Evolutionary conservation across 2,888 invertebrate genomes (phyloP), one percentile per base, ranked within the genome.

Genomic region (Automeris io): DNA sequence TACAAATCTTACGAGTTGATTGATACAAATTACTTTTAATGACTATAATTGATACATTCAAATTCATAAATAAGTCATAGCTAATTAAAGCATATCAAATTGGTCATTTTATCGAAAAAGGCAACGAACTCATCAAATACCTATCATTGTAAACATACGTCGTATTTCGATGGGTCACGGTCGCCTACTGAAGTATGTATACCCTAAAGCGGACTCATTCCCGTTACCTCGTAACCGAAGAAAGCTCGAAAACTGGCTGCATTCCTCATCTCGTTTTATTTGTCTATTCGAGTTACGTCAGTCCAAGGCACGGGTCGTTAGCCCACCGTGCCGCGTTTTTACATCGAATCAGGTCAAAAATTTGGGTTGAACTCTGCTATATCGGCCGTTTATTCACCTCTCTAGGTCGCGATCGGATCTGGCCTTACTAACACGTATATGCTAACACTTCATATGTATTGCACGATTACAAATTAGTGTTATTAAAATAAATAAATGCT

Each of bases 361-460:
- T 78, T 74, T 78, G 63, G 77, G 78, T 73, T 81, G 78, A 77
- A 74, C 72, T 67, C 70, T 41, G 59, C 53, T 59, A 69, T 73
- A 71, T 74, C 74, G 71, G 66, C 41, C 72, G 80, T 79, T 76
- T 81, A 61, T 80, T 81, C 76, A 82, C 76, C 80, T 79, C 70
- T 79, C 78, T 81, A 79, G 80, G 81, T 76, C 79, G 67, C 51
- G 65, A 48, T 60, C 45, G 55, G 42, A 43, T 50, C 40, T 39
- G 39, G 40, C 39, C 41, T 42, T 23, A 8, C n/a, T 24, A 23
- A 16, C 12, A 22, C 33, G 6, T 13, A 12, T 16, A n/a, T 29
- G 11, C 8, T 16, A 16, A 5, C 13, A 16, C 16, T 16, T n/a
- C n/a, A n/a, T n/a, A n/a, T n/a, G n/a, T 29, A 3, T 29, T n/a